Percentiles rank a stretch among this genome's conserved stretches.
Conservation (phyloP, 23 tunicate genomes). For the Styela clava region DNA sequence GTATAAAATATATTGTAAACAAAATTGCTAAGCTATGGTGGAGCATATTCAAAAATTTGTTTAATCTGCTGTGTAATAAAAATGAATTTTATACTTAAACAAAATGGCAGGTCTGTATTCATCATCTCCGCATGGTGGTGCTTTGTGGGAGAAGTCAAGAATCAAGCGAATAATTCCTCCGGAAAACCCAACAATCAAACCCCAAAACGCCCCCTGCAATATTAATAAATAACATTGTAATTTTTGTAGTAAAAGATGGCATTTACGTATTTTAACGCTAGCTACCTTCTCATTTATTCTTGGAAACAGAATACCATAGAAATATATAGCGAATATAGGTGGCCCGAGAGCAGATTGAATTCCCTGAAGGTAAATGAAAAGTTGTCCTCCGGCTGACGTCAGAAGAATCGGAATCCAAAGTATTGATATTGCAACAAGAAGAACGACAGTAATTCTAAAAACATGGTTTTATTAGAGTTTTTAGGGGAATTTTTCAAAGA, state of each 20-base stretch:
- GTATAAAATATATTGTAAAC: too few species aligned
- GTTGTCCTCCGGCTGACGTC: conserved; percentile 80
- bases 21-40: too few species aligned
- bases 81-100: too few species aligned
- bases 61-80: too few species aligned
- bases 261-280: too few species aligned
- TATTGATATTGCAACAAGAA: conserved; percentile 71
- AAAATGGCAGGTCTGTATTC: conserved; percentile 72
- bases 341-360: conserved; percentile 81
- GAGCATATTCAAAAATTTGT: too few species aligned
- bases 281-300: conserved; percentile 71
- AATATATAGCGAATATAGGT: conserved; percentile 56
- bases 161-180: conserved; percentile 64
- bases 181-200: conserved; percentile 53
- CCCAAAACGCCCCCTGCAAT: conserved; percentile 85
- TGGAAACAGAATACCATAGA: conserved; percentile 60
- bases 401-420: conserved; percentile 74
- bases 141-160: conserved; percentile 49
- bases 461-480: neutral
- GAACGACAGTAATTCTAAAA: conserved; percentile 58
- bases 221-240: neutral
- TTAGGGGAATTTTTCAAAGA: too few species aligned
- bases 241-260: too few species aligned
- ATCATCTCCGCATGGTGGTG: conserved; percentile 61
- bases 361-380: conserved; percentile 58